Percentiles rank a stretch among this genome's conserved stretches.
These are phyloP conservation scores for Dolichallabes microphthalmus DNA, from an alignment of 2,113 vertebrate genomes.

Conservation along the genomic window DNA sequence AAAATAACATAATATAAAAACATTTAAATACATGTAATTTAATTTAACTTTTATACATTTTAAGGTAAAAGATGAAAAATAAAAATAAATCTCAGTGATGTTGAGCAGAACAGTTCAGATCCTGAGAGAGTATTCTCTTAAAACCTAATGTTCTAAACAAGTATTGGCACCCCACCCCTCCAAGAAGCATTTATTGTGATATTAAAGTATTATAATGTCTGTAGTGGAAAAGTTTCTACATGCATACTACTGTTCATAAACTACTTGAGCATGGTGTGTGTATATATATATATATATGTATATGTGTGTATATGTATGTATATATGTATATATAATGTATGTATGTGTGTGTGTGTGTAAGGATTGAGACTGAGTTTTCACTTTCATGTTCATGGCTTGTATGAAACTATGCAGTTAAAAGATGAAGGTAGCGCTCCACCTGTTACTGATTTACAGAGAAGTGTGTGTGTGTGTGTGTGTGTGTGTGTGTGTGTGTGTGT, in stretches of 20 bases:
- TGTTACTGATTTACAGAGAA: constrained; percentile 41
- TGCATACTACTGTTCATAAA: not conserved
- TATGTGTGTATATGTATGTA: not conserved
- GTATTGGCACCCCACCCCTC: not conserved
- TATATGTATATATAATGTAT: not conserved
- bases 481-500: constrained; percentile 20
- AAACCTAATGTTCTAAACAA: not conserved
- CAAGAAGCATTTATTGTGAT: not conserved
- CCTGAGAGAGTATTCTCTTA: not conserved
- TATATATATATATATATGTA: not conserved
- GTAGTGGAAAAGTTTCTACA: not conserved
- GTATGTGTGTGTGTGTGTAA: not conserved
- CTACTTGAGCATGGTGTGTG: not conserved
- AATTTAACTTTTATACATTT: not conserved
- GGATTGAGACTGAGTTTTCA: not conserved
- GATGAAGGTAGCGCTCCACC: not conserved
- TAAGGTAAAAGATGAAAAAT: not conserved
- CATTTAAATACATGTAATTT: no score
- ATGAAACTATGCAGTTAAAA: constrained; percentile 15
- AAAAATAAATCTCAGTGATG: not conserved
- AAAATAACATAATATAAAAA: no score
- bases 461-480: not conserved
- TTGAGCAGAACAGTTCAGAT: not conserved
- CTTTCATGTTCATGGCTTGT: not conserved
- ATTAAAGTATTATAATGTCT: not conserved